Percentiles rank a stretch among this genome's conserved stretches.
phyloP scores from a whole-genome alignment of 2,797 vertebrate genomes.

The Hyperoplus immaculatus region DNA sequence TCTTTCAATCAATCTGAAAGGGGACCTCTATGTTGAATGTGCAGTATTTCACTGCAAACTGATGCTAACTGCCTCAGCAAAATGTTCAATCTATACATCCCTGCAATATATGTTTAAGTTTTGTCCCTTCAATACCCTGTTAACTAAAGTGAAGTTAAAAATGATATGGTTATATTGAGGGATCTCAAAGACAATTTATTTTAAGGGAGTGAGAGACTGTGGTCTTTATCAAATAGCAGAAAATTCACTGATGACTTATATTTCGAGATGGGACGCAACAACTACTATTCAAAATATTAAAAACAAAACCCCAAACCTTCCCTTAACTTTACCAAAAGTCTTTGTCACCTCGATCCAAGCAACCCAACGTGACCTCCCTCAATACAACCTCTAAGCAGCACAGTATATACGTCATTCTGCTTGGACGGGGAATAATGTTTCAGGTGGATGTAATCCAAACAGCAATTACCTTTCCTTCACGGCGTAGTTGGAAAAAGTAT shows the following conservation, averaged over 20 bases:
- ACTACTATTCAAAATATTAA: background rate
- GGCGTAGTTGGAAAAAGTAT: background rate
- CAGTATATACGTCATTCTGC: background rate
- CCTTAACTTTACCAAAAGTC: background rate
- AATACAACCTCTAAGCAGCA: background rate
- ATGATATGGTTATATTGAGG: background rate
- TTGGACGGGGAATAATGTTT: background rate
- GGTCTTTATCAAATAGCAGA: background rate
- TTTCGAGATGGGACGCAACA: background rate
- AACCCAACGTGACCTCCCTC: background rate
- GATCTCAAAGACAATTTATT: background rate
- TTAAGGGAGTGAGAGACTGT: background rate
- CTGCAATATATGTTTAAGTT: no score
- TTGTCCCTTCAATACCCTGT: no score
- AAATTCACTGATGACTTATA: background rate
- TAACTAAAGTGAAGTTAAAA: no score
- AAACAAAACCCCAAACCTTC: no score
- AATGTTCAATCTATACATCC: no score
- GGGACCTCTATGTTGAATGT: background rate
- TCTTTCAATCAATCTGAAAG: background rate
- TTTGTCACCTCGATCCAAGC: background rate
- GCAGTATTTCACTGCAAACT: background rate
- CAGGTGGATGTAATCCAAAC: background rate
- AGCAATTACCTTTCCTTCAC: background rate
- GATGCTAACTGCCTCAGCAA: no score